A percentile compares a stretch with the other conserved stretches of the same genome.
phyloP scores from a whole-genome alignment of 2,113 vertebrate genomes.

The Girardinichthys multiradiatus region DNA sequence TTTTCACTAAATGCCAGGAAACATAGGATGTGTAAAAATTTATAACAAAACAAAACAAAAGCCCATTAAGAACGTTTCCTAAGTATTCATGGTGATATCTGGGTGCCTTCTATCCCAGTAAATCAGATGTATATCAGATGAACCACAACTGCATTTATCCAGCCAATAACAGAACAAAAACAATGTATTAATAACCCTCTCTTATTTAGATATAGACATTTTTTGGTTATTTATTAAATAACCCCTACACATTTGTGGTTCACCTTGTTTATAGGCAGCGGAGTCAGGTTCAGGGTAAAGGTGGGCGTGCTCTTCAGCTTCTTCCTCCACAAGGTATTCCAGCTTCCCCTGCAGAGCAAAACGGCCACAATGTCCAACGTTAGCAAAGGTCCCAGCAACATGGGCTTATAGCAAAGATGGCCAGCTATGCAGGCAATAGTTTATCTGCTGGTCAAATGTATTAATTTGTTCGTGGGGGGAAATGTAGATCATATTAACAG shows the following conservation, averaged over 20 bases:
- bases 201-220: slow-evolving; percentile 40
- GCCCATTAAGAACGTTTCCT: slow-evolving; percentile 49
- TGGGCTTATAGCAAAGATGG: slow-evolving; percentile 42
- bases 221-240: slow-evolving; percentile 82
- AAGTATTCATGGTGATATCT: slow-evolving; percentile 60
- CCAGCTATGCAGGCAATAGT: slow-evolving; percentile 19
- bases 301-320: slow-evolving; percentile 82
- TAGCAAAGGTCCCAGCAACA: slow-evolving; percentile 66
- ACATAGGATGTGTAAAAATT: slow-evolving; percentile 62
- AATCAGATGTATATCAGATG: slow-evolving; percentile 58
- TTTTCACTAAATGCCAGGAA: slow-evolving; percentile 69
- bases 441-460: slow-evolving; percentile 55
- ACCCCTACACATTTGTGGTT: slow-evolving; percentile 98
- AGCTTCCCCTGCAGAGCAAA: slow-evolving; percentile 85
- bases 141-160: slow-evolving; percentile 65
- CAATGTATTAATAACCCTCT: slow-evolving; percentile 40
- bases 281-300: slow-evolving; percentile 84
- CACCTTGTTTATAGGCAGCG: slow-evolving; percentile 99
- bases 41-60: slow-evolving; percentile 55
- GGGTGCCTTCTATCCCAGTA: slow-evolving; percentile 59
- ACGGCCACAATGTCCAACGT: slow-evolving; percentile 73
- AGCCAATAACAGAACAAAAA: slow-evolving; percentile 52
- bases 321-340: slow-evolving; percentile 82
- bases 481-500: slow-evolving; percentile 24
- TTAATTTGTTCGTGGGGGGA: slow-evolving; percentile 35